Evolutionary conservation across 2,888 invertebrate species (phyloP).

Genomic region (Dolichopus griseipennis): DNA sequence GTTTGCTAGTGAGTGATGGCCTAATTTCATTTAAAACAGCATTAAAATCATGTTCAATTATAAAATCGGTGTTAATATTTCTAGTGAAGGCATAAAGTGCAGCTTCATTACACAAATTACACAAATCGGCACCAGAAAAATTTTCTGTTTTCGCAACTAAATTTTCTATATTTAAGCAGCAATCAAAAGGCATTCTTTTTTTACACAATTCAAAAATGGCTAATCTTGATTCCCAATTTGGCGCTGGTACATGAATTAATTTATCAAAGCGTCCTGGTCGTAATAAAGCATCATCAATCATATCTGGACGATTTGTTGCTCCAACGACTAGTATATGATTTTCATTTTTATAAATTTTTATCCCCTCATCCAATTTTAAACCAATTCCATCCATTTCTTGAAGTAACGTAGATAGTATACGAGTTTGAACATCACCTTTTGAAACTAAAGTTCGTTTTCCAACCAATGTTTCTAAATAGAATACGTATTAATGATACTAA

Average conservation of each 20-base stretch:
- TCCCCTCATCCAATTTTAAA: constrained; percentile 16
- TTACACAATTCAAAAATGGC: constrained; percentile 45
- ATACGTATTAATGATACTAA: not conserved
- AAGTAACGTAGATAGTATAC: constrained; percentile 52
- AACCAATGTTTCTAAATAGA: constrained; percentile 43
- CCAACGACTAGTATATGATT: constrained; percentile 50
- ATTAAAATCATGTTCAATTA: constrained; percentile 40
- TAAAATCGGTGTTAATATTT: constrained; percentile 36
- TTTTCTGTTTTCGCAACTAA: constrained; percentile 46
- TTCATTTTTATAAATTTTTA: constrained; percentile 16
- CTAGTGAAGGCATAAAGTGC: constrained; percentile 51
- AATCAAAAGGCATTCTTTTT: constrained; percentile 42
- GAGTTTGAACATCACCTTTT: constrained; percentile 47
- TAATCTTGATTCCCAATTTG: constrained; percentile 46
- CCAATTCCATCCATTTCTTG: constrained; percentile 61
- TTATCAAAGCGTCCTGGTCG: constrained; percentile 57
- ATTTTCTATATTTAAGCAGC: constrained; percentile 39
- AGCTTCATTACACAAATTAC: constrained; percentile 54
- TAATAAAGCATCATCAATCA: constrained; percentile 53
- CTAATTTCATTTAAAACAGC: constrained; percentile 36
- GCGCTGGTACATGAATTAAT: constrained; percentile 52
- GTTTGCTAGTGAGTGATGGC: constrained; percentile 42
- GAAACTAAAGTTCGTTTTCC: constrained; percentile 38
- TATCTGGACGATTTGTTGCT: constrained; percentile 57
- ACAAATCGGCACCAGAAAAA: constrained; percentile 56